Conservation (phyloP, 2,113 vertebrate species). For the Urocynchramus pylzowi region DNA sequence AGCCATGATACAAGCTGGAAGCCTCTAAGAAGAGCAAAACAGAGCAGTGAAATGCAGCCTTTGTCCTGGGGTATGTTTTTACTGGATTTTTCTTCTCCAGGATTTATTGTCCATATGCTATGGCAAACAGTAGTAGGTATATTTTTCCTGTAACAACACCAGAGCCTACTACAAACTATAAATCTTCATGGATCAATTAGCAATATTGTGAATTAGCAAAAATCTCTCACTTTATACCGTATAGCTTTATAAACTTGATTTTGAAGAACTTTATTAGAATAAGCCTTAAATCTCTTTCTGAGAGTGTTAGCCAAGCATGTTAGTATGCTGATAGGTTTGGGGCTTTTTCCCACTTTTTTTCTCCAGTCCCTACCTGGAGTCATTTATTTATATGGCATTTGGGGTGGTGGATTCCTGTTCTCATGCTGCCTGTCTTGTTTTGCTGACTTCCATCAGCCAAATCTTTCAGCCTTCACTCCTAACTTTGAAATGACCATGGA, state of each 20-base stretch:
- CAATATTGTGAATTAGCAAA: neutral
- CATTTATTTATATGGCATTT: neutral
- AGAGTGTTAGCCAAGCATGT: neutral
- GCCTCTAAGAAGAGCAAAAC: neutral
- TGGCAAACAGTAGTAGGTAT: neutral
- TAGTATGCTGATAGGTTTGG: neutral
- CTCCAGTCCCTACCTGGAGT: neutral
- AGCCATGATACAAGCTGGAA: neutral
- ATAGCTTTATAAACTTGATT: neutral
- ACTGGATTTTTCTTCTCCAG: neutral
- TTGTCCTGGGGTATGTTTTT: neutral
- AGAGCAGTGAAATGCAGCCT: neutral
- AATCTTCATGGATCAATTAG: neutral
- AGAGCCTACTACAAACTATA: neutral
- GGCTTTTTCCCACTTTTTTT: accelerated
- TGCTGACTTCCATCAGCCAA: neutral
- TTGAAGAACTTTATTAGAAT: neutral
- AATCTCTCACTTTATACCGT: neutral
- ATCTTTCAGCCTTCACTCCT: neutral
- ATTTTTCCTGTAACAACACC: neutral
- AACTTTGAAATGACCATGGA: neutral
- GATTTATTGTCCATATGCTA: neutral
- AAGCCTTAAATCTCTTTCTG: neutral
- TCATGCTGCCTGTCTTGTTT: neutral
- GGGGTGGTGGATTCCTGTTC: neutral